A percentile compares a stretch with the other conserved stretches of the same genome.
These are phyloP conservation scores for Cygnus olor DNA, from an alignment of 2,797 vertebrate genomes.

Conservation along the genomic window DNA sequence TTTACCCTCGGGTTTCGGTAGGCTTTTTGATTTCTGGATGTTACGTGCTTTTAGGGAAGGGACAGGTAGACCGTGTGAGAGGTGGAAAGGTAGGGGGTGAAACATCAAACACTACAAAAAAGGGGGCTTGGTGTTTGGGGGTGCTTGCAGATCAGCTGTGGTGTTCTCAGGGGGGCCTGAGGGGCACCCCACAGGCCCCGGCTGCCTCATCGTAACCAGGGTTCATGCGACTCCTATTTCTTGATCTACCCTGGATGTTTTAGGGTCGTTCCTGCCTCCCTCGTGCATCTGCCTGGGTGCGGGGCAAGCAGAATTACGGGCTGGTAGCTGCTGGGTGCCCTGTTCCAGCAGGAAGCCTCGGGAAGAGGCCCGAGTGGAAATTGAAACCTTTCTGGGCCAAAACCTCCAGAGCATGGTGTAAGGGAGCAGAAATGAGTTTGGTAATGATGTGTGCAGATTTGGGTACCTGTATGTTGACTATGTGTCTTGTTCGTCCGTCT, in stretches of 20 bases:
- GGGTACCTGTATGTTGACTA: rapidly evolving
- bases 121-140: too few relatives aligned
- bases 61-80: background rate
- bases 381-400: background rate
- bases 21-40: background rate
- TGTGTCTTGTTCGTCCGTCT: background rate
- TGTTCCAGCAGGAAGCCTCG: background rate
- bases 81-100: rapidly evolving
- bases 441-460: background rate
- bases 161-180: too few relatives aligned
- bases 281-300: background rate
- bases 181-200: too few relatives aligned
- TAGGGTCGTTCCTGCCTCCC: too few relatives aligned
- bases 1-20: background rate
- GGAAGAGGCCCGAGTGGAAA: background rate
- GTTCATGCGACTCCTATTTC: too few relatives aligned
- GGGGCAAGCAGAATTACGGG: background rate
- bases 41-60: background rate
- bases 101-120: too few relatives aligned
- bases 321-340: background rate
- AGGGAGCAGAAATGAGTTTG: background rate
- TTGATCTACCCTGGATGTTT: too few relatives aligned
- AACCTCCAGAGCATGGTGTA: rapidly evolving
- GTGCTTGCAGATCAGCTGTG: too few relatives aligned
- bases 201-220: too few relatives aligned